Percentiles rank a stretch among this genome's conserved stretches.
phyloP scores from a whole-genome alignment of 1,140 invertebrate genomes.

The Polypedilum vanderplanki region DNA sequence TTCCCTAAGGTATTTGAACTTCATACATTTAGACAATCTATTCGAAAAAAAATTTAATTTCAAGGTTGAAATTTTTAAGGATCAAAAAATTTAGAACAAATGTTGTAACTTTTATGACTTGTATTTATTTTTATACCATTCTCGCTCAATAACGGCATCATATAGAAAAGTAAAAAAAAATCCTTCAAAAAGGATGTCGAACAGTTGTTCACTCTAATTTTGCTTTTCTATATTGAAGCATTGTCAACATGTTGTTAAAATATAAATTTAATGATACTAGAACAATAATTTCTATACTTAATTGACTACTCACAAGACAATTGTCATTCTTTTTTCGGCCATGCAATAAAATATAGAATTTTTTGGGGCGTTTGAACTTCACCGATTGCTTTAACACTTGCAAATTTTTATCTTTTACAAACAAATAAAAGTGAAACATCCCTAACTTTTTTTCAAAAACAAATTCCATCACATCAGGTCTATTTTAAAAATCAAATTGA shows the following conservation, averaged over 20 bases:
- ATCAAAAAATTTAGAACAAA: background rate
- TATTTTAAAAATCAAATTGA: background rate
- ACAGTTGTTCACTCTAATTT: constrained; percentile 25
- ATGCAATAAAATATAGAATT: no score
- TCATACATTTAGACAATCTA: background rate
- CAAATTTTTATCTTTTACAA: no score
- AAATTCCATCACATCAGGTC: background rate
- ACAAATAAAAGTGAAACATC: no score
- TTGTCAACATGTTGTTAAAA: background rate
- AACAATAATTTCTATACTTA: background rate
- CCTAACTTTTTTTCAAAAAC: no score
- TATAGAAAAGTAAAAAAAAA: background rate
- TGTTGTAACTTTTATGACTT: background rate
- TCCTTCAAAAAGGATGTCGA: constrained; percentile 13
- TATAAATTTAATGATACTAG: background rate
- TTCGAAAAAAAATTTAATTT: constrained; percentile 21
- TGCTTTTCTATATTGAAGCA: background rate
- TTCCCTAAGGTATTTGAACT: background rate
- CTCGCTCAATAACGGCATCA: background rate
- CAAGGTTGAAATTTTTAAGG: background rate
- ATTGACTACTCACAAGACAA: constrained; percentile 21
- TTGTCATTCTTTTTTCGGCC: background rate
- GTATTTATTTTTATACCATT: background rate
- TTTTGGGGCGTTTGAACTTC: no score
- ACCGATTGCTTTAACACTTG: no score